phyloP scores from a whole-genome alignment of 2,797 vertebrate species.

The Microctenopoma stevenorrisi region DNA sequence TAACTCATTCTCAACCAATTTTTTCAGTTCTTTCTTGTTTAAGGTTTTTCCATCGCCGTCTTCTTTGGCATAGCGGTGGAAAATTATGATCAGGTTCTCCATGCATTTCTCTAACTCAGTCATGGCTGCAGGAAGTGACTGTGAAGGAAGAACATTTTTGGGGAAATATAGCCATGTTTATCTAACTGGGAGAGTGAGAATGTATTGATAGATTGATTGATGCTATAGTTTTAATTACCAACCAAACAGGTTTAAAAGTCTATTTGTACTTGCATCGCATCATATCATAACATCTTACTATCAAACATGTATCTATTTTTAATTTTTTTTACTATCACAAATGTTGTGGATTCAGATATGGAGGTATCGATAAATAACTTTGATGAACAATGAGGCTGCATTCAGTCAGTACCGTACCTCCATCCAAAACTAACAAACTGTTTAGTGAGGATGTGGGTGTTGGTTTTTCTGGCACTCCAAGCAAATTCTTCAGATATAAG shows the following conservation, averaged over 20 bases:
- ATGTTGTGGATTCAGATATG: too few species aligned
- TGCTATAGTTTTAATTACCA: not conserved
- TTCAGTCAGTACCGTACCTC: not conserved
- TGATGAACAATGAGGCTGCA: not conserved
- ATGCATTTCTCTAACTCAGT: slow-evolving; percentile 83
- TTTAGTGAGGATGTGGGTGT: slow-evolving; percentile 55
- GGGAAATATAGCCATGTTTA: not conserved
- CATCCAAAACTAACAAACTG: slow-evolving; percentile 23
- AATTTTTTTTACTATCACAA: too few species aligned
- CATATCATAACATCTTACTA: not conserved
- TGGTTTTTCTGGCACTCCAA: slow-evolving; percentile 54
- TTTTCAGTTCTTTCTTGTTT: slow-evolving; percentile 83
- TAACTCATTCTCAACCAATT: slow-evolving; percentile 87
- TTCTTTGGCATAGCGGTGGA: slow-evolving; percentile 70
- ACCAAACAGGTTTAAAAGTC: not conserved
- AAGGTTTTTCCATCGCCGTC: slow-evolving; percentile 68
- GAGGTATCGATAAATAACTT: not conserved
- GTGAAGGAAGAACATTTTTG: slow-evolving; percentile 22
- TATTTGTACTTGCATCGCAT: too few species aligned
- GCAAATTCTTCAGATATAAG: slow-evolving; percentile 57
- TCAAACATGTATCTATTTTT: not conserved
- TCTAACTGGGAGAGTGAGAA: too few species aligned
- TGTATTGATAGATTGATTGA: too few species aligned
- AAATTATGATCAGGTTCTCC: slow-evolving; percentile 76
- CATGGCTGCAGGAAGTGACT: slow-evolving; percentile 65